A percentile compares a stretch with the other conserved stretches of the same genome.
Evolutionary conservation across 2,888 invertebrate genomes (phyloP).

Genomic region (Synergus laeviventris): DNA sequence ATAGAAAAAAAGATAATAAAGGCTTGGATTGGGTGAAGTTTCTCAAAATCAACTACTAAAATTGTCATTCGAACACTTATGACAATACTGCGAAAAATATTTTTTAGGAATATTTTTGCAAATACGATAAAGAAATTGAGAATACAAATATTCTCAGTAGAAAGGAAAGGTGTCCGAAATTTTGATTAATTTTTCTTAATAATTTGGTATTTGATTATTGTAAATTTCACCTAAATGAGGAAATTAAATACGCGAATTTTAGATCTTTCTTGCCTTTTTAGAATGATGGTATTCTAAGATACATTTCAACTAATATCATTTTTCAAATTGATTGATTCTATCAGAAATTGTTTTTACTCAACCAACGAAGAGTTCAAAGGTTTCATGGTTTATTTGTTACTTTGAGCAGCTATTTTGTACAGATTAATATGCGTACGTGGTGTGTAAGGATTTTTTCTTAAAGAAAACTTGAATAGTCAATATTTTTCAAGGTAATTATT

Average conservation of each 20-base stretch:
- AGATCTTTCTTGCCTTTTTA: constrained; percentile 24
- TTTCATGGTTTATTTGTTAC: constrained; percentile 23
- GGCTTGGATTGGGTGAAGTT: constrained; percentile 25
- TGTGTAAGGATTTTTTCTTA: constrained; percentile 41
- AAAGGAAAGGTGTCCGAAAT: neutral
- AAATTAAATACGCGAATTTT: neutral
- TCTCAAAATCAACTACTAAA: neutral
- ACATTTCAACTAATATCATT: neutral
- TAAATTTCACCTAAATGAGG: constrained; percentile 8
- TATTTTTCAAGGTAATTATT: constrained; percentile 63
- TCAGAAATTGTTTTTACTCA: neutral
- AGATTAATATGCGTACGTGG: constrained; percentile 49
- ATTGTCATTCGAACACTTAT: neutral
- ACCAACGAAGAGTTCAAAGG: constrained; percentile 1
- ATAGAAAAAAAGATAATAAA: constrained; percentile 2
- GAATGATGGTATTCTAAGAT: constrained; percentile 29
- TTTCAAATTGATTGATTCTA: neutral
- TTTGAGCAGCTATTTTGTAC: constrained; percentile 49
- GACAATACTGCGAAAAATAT: constrained; percentile 38
- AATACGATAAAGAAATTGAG: neutral
- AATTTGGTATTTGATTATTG: neutral
- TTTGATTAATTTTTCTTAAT: neutral
- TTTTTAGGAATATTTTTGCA: neutral
- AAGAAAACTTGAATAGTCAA: constrained; percentile 48
- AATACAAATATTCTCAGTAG: neutral